Evolutionary conservation across 2,797 vertebrate genomes (phyloP).

Genomic region (Hoplostethus atlanticus): DNA sequence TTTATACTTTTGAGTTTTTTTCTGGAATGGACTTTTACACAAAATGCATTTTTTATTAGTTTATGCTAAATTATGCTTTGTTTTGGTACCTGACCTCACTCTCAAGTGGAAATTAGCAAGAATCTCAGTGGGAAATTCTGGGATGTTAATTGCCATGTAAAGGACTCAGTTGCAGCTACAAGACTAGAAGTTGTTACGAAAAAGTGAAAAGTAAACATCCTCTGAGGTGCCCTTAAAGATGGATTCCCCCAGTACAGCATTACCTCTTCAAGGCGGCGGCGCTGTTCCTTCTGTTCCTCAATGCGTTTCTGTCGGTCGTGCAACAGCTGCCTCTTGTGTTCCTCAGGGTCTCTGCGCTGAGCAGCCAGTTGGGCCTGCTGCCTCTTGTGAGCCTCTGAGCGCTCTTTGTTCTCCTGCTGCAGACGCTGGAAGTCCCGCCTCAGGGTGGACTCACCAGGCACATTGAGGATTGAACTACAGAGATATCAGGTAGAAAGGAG

Average conservation of each 20-base stretch:
- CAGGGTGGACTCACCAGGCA: conserved; percentile 93
- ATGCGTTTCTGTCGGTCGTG: conserved; percentile 94
- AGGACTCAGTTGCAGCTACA: not conserved
- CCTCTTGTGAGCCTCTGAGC: conserved; percentile 90
- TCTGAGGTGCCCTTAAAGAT: not conserved
- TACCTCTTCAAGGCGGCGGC: conserved; percentile 93
- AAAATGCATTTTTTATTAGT: not conserved
- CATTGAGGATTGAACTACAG: conserved; percentile 92
- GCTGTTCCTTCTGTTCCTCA: conserved; percentile 94
- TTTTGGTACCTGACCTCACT: not conserved
- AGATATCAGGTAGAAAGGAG: not conserved
- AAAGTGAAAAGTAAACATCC: not conserved
- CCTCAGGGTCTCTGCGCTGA: conserved; percentile 91
- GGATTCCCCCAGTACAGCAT: not conserved
- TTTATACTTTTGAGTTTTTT: no score
- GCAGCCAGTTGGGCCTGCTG: conserved; percentile 90
- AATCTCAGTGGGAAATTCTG: not conserved
- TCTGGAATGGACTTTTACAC: no score
- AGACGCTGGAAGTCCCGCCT: conserved; percentile 93
- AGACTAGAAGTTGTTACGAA: not conserved
- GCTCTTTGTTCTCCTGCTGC: conserved; percentile 95
- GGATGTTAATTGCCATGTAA: not conserved
- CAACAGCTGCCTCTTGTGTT: conserved; percentile 91
- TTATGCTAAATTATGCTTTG: not conserved
- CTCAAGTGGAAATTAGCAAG: not conserved